These are phyloP conservation scores for Dermochelys coriacea DNA, from an alignment of 2,797 vertebrate species.

Conservation along the genomic window DNA sequence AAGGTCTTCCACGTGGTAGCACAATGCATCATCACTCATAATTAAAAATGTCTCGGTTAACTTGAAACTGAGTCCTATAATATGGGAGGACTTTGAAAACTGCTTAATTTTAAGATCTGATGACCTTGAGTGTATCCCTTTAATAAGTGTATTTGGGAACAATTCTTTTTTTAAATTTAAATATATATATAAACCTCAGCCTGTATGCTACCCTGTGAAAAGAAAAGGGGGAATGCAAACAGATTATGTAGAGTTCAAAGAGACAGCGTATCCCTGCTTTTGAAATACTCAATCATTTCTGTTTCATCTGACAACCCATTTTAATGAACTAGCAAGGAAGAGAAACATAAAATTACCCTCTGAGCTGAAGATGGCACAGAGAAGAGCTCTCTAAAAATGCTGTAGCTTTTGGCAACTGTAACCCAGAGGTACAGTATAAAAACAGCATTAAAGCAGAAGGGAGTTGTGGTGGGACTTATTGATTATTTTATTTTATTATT, in stretches of 20 bases:
- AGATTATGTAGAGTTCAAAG: slow-evolving; percentile 60
- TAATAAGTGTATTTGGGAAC: slow-evolving; percentile 14
- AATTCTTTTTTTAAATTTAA: neutral
- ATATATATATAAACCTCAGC: neutral
- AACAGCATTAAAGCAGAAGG: slow-evolving; percentile 16
- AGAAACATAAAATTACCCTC: slow-evolving; percentile 55
- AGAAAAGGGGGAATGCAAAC: slow-evolving; percentile 23
- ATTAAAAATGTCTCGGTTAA: slow-evolving; percentile 15
- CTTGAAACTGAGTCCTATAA: slow-evolving; percentile 30
- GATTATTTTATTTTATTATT: slow-evolving; percentile 48
- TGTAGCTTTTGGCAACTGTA: slow-evolving; percentile 31
- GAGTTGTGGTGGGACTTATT: neutral
- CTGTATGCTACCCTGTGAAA: slow-evolving; percentile 15
- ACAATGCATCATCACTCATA: neutral
- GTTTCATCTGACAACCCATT: slow-evolving; percentile 66
- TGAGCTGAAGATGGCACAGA: neutral
- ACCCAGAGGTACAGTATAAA: slow-evolving; percentile 24
- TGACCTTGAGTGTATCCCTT: slow-evolving; percentile 7
- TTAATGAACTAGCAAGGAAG: slow-evolving; percentile 34
- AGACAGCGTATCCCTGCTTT: slow-evolving; percentile 39
- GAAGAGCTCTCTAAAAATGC: slow-evolving; percentile 5
- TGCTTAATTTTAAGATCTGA: slow-evolving; percentile 26
- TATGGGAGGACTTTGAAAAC: slow-evolving; percentile 44
- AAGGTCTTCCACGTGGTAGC: rapidly evolving
- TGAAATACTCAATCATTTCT: slow-evolving; percentile 50